These are phyloP conservation scores for Rhinichthys osculus DNA, from an alignment of 2,797 vertebrate species.

Conservation along the genomic window DNA sequence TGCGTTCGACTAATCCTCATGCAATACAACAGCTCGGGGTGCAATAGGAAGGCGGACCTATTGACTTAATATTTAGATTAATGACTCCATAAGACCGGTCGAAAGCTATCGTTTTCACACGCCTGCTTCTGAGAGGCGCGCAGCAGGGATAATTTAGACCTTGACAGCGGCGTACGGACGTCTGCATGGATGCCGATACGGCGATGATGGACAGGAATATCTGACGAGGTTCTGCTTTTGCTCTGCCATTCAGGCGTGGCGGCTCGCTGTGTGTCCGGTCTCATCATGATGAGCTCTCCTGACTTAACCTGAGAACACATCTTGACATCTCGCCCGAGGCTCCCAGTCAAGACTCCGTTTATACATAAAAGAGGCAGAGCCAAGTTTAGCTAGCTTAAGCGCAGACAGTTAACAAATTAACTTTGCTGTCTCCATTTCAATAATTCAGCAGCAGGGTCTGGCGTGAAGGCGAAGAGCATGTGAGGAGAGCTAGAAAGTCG, in stretches of 20 bases:
- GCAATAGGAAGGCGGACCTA: constrained; percentile 38
- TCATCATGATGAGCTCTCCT: constrained; percentile 71
- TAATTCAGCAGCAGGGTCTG: constrained; percentile 73
- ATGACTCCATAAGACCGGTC: not conserved
- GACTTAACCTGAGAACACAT: constrained; percentile 70
- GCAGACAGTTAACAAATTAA: constrained; percentile 82
- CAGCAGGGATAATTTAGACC: constrained; percentile 42
- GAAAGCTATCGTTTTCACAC: constrained; percentile 26
- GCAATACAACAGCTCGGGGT: constrained; percentile 26
- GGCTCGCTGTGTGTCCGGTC: constrained; percentile 62
- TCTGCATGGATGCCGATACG: constrained; percentile 32
- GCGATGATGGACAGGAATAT: constrained; percentile 50
- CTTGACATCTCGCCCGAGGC: constrained; percentile 80
- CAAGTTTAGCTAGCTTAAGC: constrained; percentile 78
- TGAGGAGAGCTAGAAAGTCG: constrained; percentile 58
- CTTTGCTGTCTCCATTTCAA: constrained; percentile 79
- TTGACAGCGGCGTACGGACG: not conserved
- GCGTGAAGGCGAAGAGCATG: constrained; percentile 35
- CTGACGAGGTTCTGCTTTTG: constrained; percentile 49
- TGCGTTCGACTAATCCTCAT: constrained; percentile 33
- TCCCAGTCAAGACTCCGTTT: constrained; percentile 66
- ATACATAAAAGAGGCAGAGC: constrained; percentile 73
- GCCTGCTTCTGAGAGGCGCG: constrained; percentile 7
- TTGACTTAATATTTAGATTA: constrained; percentile 44
- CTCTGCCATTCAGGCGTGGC: constrained; percentile 43